phyloP scores from a whole-genome alignment of 2,113 vertebrate genomes.

The Mellivora capensis region DNA sequence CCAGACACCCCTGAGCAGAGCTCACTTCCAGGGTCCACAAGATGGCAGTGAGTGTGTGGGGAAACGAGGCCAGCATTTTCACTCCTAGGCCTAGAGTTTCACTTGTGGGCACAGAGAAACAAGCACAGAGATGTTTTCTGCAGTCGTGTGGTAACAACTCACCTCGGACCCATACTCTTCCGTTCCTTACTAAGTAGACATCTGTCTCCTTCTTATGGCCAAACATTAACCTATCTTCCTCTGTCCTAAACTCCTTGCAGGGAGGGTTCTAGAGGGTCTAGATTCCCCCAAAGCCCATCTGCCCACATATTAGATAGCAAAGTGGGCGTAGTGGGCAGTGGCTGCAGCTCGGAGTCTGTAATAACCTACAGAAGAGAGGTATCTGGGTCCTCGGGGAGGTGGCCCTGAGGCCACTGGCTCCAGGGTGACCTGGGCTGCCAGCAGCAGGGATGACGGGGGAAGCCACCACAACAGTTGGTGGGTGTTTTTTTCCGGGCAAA shows the following conservation, averaged over 20 bases:
- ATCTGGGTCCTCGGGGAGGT: not conserved
- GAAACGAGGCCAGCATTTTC: not conserved
- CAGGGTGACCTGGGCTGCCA: no score
- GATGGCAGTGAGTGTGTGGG: not conserved
- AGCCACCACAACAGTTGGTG: rapidly evolving
- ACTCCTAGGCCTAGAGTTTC: not conserved
- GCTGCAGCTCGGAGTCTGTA: not conserved
- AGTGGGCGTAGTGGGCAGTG: not conserved
- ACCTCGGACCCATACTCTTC: rapidly evolving
- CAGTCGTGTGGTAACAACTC: not conserved
- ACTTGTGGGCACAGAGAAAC: not conserved
- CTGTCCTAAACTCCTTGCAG: not conserved
- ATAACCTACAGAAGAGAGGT: not conserved
- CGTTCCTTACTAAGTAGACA: not conserved
- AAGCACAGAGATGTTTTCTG: not conserved
- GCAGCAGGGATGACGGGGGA: not conserved
- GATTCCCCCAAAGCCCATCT: not conserved
- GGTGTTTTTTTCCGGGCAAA: not conserved
- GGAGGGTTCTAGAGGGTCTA: no score
- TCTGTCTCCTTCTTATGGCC: no score
- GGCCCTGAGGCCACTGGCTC: not conserved
- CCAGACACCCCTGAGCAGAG: not conserved
- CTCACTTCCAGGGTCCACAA: not conserved
- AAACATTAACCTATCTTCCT: not conserved
- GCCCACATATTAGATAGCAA: not conserved